Conservation (phyloP, 2,888 invertebrate genomes). For the Andrena trimmerana region DNA sequence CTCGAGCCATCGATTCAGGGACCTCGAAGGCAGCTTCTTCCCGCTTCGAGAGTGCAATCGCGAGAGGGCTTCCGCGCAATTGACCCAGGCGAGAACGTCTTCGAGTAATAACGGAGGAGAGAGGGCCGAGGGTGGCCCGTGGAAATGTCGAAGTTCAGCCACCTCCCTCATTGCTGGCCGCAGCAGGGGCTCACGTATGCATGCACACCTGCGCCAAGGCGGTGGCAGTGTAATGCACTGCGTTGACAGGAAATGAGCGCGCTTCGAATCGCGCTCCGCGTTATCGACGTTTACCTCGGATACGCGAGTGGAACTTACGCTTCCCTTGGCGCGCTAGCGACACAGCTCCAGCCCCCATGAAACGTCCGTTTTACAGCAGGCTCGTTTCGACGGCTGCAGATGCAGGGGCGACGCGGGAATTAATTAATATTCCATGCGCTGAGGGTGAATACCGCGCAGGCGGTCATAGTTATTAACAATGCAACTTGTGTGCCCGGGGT, state of each 20-base stretch:
- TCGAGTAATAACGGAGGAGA: conserved; percentile 30
- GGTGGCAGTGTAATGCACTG: conserved; percentile 14
- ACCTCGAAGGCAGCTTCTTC: background rate
- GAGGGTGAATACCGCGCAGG: background rate
- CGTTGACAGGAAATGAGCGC: conserved; percentile 9
- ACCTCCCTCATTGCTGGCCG: conserved; percentile 19
- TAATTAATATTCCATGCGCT: conserved; percentile 36
- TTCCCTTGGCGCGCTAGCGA: background rate
- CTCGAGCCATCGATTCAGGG: background rate
- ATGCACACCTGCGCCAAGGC: conserved; percentile 29
- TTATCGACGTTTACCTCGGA: conserved; percentile 16
- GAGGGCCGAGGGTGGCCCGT: conserved; percentile 14
- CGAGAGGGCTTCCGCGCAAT: conserved; percentile 40
- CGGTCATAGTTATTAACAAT: conserved; percentile 17
- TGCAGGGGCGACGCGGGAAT: conserved; percentile 10
- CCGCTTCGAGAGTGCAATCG: conserved; percentile 26
- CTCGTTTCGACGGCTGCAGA: background rate
- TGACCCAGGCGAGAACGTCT: conserved; percentile 42
- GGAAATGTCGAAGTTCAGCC: conserved; percentile 63
- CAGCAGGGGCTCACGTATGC: background rate
- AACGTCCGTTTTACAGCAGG: background rate
- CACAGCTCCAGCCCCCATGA: background rate
- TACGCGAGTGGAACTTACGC: background rate
- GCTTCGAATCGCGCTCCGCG: background rate
- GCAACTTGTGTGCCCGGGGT: background rate